Conservation (phyloP, 30 jellyfish, hydroid and myxozoan species). For the Hydractinia symbiolongicarpus region DNA sequence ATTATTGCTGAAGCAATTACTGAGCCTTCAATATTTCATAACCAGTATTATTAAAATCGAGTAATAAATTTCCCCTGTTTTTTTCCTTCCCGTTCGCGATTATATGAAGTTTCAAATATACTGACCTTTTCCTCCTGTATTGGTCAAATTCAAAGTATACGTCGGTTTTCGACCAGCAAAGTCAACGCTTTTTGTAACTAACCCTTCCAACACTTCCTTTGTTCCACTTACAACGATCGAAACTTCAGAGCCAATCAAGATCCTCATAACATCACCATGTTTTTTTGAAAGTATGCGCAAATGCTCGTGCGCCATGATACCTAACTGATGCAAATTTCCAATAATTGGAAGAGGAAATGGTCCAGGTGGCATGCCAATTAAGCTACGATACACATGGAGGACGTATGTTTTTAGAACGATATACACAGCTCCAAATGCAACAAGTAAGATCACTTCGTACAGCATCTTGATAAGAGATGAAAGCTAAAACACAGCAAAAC, state of each 20-base stretch:
- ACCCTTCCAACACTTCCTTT: slow-evolving; percentile 57
- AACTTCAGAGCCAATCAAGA: slow-evolving; percentile 51
- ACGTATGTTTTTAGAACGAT: not conserved
- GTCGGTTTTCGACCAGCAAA: slow-evolving; percentile 78
- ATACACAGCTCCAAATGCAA: too few relatives aligned
- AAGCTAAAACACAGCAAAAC: too few relatives aligned
- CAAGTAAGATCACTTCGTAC: too few relatives aligned
- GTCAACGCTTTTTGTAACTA: slow-evolving; percentile 61
- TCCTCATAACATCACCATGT: slow-evolving; percentile 60
- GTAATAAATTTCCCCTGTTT: too few relatives aligned
- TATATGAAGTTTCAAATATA: not conserved
- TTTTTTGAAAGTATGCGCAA: slow-evolving; percentile 50
- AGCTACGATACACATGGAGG: slow-evolving; percentile 11
- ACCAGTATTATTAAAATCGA: too few relatives aligned
- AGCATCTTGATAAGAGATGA: too few relatives aligned
- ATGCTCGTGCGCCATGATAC: slow-evolving; percentile 66
- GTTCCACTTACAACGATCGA: slow-evolving; percentile 67
- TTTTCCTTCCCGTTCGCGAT: not conserved
- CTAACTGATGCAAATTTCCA: slow-evolving; percentile 68
- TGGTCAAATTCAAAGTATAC: slow-evolving; percentile 65
- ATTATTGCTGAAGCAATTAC: too few relatives aligned
- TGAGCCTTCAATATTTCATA: too few relatives aligned
- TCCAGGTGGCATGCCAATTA: slow-evolving; percentile 58
- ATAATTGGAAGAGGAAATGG: slow-evolving; percentile 78
- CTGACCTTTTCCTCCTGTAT: slow-evolving; percentile 69